Base-by-base conservation (phyloP, 1,140 invertebrate species). In the Microvelia longipes region DNA sequence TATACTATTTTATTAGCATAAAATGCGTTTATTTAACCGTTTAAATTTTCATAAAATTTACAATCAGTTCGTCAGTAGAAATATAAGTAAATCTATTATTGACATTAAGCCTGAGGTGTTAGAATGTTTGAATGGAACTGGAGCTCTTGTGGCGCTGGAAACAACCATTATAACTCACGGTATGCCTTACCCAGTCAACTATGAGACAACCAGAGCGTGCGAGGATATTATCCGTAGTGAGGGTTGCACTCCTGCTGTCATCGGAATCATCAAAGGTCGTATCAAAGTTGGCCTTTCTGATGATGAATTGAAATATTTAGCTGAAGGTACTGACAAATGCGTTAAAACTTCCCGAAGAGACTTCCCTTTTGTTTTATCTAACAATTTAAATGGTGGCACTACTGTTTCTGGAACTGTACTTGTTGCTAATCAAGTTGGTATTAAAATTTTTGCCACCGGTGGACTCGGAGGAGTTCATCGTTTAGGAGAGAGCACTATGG, bases 121-220 rank as follows among this genome's bases (percentile, higher is more conserved):
- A 14, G 67, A 77, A 26, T 88, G 87, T 13, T 81, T 88, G 30
- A 76, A 78, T 62, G 81, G 81, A 67, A 77, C 79, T 2, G 77
- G 82, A 72, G 88, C 93, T 1, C 84, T 98, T 68, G 93, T 99
- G 5, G 95, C 96, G 1, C 80, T 99, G 71, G 97, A 99, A 83
- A 96, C 93, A 15, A 96, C 97, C 1, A 96, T 99, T 66, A 94
- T 99, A 63, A 98, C 96, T 1, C 97, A 99, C 82, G 97, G 97
- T 62, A 95, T 99, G 90, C 96, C 96, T 0, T 92, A 88, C 82
- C 97, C 97, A 0, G 79, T 90, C 50, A 99, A 99, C 82, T 81
- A 96, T 65, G 80, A 90, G 73, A 96, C 92, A 29, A 95, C 95
- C 2, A 50, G 87, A 19, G 80, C 86, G 77, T 89, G 98, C 0